These are phyloP conservation scores for Dermolepida albohirtum DNA, from an alignment of 2,888 invertebrate genomes.

Conservation along the genomic window DNA sequence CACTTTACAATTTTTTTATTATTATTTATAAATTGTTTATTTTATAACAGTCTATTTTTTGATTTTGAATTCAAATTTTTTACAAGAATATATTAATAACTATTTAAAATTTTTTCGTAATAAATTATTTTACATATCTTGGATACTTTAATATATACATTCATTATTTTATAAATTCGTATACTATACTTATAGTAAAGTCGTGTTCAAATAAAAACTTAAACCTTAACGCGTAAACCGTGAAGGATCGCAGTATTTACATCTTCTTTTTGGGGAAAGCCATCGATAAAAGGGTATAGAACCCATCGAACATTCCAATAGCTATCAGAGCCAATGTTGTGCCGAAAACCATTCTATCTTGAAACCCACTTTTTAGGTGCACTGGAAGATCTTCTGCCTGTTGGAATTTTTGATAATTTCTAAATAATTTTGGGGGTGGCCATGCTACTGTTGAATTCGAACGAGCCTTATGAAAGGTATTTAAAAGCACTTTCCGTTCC, in stretches of 20 bases:
- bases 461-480: conserved; percentile 43
- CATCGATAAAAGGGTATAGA: conserved; percentile 46
- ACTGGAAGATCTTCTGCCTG: conserved; percentile 47
- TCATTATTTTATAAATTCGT: no score
- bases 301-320: conserved; percentile 46
- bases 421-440: conserved; percentile 46
- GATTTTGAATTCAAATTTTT: no score
- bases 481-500: conserved; percentile 37
- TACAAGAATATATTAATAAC: no score
- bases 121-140: no score
- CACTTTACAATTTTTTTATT: no score
- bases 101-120: no score
- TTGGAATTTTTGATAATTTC: conserved; percentile 47
- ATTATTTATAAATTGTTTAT: no score
- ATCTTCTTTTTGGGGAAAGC: conserved; percentile 48
- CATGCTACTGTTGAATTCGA: conserved; percentile 44
- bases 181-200: no score
- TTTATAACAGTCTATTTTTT: no score
- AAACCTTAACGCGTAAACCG: not conserved
- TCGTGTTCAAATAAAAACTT: not conserved
- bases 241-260: conserved; percentile 14
- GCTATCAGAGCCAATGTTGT: conserved; percentile 43
- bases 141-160: no score
- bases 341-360: conserved; percentile 44
- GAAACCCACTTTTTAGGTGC: conserved; percentile 46